phyloP scores from a whole-genome alignment of 2,797 vertebrate genomes.

The Myotis pilosus region DNA sequence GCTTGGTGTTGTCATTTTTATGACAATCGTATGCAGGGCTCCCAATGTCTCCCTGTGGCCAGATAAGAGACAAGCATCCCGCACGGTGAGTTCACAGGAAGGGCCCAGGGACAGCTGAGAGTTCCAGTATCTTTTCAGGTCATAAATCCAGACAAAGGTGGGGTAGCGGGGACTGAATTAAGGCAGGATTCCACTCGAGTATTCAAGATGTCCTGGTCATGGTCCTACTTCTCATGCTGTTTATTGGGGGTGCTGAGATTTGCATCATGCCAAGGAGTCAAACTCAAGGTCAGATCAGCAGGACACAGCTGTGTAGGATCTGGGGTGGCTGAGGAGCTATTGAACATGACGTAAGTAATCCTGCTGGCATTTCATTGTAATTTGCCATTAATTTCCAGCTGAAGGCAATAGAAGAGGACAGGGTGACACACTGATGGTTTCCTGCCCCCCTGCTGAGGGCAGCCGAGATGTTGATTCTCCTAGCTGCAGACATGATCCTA shows the following conservation, averaged over 20 bases:
- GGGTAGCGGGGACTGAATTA: fast-evolving
- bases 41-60: fast-evolving
- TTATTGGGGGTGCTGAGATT: not conserved
- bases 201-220: not conserved
- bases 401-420: not conserved
- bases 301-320: not conserved
- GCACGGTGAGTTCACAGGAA: fast-evolving
- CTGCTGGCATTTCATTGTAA: not conserved
- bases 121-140: not conserved
- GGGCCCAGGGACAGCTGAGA: not conserved
- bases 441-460: not conserved
- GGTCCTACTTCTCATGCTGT: not conserved
- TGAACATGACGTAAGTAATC: not conserved
- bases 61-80: fast-evolving
- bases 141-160: not conserved
- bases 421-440: slow-evolving; percentile 26
- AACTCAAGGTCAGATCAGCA: not conserved
- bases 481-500: not conserved
- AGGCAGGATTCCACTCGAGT: not conserved
- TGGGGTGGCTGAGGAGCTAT: fast-evolving
- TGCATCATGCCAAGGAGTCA: fast-evolving
- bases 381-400: slow-evolving; percentile 17
- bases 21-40: fast-evolving
- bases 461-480: slow-evolving; percentile 30
- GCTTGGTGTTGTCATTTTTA: not conserved